These are phyloP conservation scores for Leucophenga varia DNA, from an alignment of 1,140 invertebrate genomes.

Conservation along the genomic window DNA sequence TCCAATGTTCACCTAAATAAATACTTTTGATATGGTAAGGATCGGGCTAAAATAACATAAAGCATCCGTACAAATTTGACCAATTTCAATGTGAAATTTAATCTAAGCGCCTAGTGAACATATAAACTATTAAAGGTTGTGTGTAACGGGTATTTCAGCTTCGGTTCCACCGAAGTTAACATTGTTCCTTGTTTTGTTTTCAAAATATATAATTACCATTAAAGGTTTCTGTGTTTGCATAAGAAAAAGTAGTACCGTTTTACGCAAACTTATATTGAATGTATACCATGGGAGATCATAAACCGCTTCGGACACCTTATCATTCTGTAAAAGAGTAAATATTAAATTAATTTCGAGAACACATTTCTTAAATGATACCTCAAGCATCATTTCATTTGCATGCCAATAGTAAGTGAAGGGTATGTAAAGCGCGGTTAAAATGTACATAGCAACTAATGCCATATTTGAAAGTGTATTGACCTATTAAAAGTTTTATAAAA, in stretches of 20 bases:
- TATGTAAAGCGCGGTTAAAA: slow-evolving; percentile 46
- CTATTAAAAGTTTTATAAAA: not conserved
- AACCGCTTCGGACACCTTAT: slow-evolving; percentile 26
- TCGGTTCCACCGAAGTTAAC: no score
- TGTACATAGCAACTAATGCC: slow-evolving; percentile 32
- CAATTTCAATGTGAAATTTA: no score
- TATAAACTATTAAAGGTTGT: no score
- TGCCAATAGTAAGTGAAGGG: slow-evolving; percentile 47
- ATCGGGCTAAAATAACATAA: no score
- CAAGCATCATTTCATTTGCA: slow-evolving; percentile 41
- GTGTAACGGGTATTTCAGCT: no score
- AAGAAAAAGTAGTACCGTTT: slow-evolving; percentile 42
- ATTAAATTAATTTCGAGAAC: not conserved
- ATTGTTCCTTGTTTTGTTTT: no score
- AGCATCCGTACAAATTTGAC: no score
- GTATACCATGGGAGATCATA: slow-evolving; percentile 39
- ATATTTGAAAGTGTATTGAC: not conserved
- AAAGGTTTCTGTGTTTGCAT: slow-evolving; percentile 41
- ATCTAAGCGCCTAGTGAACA: no score
- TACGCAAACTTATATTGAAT: slow-evolving; percentile 28
- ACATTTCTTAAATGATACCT: slow-evolving; percentile 21
- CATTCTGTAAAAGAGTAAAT: slow-evolving; percentile 18
- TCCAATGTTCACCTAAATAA: no score
- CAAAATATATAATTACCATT: no score
- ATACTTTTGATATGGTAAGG: no score